phyloP scores from a whole-genome alignment of 2,797 vertebrate genomes.

The Serranus cabrilla region DNA sequence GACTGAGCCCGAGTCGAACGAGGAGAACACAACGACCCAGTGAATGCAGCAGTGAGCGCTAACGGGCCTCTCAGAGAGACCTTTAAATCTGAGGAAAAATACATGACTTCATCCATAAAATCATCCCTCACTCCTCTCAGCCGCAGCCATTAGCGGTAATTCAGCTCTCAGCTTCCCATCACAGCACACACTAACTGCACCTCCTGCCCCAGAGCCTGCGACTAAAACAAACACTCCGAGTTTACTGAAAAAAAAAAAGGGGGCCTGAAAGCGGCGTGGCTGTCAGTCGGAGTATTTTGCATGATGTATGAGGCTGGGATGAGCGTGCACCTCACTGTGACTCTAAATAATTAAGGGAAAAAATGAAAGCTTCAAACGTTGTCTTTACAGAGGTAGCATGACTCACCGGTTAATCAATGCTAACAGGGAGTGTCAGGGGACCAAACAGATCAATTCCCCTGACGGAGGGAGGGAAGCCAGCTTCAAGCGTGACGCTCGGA shows the following conservation, averaged over 20 bases:
- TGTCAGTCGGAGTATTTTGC: slow-evolving; percentile 64
- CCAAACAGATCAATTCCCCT: slow-evolving; percentile 73
- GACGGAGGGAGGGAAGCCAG: slow-evolving; percentile 37
- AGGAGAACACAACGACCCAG: slow-evolving; percentile 39
- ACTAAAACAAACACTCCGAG: slow-evolving; percentile 64
- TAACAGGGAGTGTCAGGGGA: slow-evolving; percentile 73
- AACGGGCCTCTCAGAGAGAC: slow-evolving; percentile 55
- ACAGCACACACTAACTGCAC: slow-evolving; percentile 52
- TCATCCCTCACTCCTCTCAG: slow-evolving; percentile 60
- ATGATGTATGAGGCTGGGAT: slow-evolving; percentile 72
- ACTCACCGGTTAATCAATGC: slow-evolving; percentile 73
- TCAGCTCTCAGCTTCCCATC: slow-evolving; percentile 73
- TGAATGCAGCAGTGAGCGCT: slow-evolving; percentile 30
- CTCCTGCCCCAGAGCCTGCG: slow-evolving; percentile 53
- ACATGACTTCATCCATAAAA: slow-evolving; percentile 74
- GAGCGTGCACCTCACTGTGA: slow-evolving; percentile 48
- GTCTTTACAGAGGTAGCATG: slow-evolving; percentile 61
- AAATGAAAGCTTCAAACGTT: slow-evolving; percentile 69
- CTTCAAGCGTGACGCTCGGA: slow-evolving; percentile 46
- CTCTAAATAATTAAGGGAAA: slow-evolving; percentile 76
- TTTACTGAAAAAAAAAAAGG: slow-evolving; percentile 4
- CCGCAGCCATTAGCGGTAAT: slow-evolving; percentile 71
- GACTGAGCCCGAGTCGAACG: slow-evolving; percentile 49
- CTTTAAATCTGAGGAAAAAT: slow-evolving; percentile 72
- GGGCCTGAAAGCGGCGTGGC: slow-evolving; percentile 41